phyloP scores from a whole-genome alignment of 2,113 vertebrate genomes.

The Acinonyx jubatus region DNA sequence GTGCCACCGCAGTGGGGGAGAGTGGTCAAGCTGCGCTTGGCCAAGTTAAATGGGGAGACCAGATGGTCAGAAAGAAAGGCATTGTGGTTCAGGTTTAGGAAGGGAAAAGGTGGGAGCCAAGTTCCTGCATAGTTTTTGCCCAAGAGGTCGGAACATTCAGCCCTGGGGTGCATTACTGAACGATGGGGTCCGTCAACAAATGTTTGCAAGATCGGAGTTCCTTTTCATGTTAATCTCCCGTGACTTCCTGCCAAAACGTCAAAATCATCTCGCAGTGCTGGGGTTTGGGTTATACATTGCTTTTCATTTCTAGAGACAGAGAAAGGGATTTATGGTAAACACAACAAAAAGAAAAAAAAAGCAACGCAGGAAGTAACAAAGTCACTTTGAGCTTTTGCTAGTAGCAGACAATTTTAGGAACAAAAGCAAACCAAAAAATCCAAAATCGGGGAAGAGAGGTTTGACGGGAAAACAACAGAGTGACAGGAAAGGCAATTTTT shows the following conservation, averaged over 20 bases:
- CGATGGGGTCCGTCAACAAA: background rate
- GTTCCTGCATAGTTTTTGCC: constrained; percentile 46
- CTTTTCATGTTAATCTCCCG: constrained; percentile 24
- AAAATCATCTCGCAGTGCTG: background rate
- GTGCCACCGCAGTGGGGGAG: constrained; percentile 50
- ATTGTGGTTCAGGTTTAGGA: constrained; percentile 56
- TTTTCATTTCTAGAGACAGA: constrained; percentile 22
- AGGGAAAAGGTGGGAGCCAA: constrained; percentile 33
- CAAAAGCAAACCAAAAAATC: background rate
- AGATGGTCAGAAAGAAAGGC: constrained; percentile 72
- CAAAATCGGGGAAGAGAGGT: background rate
- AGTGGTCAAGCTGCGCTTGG: constrained; percentile 62
- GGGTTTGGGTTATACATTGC: background rate
- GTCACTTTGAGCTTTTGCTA: background rate
- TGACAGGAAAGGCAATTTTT: background rate
- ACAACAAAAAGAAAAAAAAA: background rate
- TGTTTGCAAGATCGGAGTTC: background rate
- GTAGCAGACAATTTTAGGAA: background rate
- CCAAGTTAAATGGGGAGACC: constrained; percentile 74
- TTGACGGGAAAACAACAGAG: background rate
- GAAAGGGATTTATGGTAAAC: constrained; percentile 29
- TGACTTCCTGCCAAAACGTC: constrained; percentile 37
- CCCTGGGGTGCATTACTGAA: background rate
- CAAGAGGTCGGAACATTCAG: constrained; percentile 27
- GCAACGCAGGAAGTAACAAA: background rate